Conservation (phyloP, 2,797 vertebrate species). For the Calcarius lapponicus region DNA sequence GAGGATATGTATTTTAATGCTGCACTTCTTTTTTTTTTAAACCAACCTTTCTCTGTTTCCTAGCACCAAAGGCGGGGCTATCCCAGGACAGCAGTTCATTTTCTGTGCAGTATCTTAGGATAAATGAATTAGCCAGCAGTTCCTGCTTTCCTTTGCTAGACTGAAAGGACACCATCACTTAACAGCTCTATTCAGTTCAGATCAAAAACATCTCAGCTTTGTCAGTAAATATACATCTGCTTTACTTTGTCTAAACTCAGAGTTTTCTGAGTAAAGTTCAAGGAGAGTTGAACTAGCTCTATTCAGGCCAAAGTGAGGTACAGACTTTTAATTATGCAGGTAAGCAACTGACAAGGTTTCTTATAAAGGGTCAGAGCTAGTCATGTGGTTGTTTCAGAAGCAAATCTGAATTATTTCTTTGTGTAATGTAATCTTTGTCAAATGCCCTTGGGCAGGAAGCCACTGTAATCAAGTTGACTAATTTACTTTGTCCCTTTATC, state of each 20-base stretch:
- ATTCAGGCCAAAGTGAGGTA: background rate
- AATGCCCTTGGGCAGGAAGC: conserved; percentile 70
- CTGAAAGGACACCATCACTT: background rate
- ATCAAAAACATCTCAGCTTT: background rate
- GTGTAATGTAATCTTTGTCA: conserved; percentile 68
- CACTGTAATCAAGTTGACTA: conserved; percentile 61
- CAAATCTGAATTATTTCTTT: conserved; percentile 73
- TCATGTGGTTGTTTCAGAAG: conserved; percentile 49
- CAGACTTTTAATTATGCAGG: conserved; percentile 6
- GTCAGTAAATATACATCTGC: background rate
- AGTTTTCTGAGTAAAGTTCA: background rate
- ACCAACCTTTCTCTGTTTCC: background rate
- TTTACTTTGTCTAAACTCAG: background rate
- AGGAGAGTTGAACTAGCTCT: background rate
- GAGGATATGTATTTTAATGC: background rate
- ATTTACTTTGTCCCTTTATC: conserved; percentile 64
- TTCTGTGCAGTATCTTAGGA: background rate
- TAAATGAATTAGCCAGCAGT: background rate
- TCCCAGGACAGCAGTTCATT: background rate
- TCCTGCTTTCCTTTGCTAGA: background rate
- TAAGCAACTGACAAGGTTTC: conserved; percentile 65
- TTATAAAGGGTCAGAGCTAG: conserved; percentile 43
- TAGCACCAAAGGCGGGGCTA: background rate
- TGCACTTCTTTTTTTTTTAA: background rate
- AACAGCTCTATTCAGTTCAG: background rate